These are phyloP conservation scores for Pan paniscus DNA, from an alignment of 2,113 vertebrate genomes.

Conservation along the genomic window DNA sequence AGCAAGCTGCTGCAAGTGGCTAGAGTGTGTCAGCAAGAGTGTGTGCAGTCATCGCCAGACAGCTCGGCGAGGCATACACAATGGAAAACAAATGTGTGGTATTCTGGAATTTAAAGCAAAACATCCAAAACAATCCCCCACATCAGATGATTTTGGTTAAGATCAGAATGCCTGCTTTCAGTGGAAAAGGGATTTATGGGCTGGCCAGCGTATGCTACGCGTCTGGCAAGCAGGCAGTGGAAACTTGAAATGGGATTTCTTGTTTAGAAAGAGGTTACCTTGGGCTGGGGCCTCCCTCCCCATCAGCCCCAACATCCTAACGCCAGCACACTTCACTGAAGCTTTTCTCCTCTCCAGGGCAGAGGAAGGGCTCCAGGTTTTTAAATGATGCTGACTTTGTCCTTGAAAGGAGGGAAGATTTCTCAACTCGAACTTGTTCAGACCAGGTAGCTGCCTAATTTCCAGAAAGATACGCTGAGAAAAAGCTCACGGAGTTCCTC, in stretches of 20 bases:
- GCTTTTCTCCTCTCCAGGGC: background rate
- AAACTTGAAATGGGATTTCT: constrained; percentile 51
- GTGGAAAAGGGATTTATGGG: constrained; percentile 44
- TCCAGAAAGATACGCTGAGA: background rate
- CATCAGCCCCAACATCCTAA: background rate
- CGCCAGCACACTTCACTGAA: background rate
- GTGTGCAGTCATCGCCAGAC: background rate
- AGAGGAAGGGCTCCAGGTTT: background rate
- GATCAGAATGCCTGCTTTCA: constrained; percentile 64
- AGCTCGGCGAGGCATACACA: background rate
- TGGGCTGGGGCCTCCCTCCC: background rate
- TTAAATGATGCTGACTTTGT: background rate
- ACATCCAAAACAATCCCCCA: constrained; percentile 31
- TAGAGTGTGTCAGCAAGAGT: background rate
- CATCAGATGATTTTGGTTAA: constrained; percentile 69
- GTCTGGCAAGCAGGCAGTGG: constrained; percentile 57
- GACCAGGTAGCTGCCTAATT: background rate
- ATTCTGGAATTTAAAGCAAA: constrained; percentile 51
- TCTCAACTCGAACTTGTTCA: constrained; percentile 42
- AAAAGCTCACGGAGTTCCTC: background rate
- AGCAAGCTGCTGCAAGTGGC: background rate
- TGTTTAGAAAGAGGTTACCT: constrained; percentile 44
- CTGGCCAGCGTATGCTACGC: background rate
- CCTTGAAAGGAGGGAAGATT: background rate
- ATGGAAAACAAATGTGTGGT: constrained; percentile 52